Evolutionary conservation across 2,888 invertebrate species (phyloP).

Genomic region (Heliconius aoede): DNA sequence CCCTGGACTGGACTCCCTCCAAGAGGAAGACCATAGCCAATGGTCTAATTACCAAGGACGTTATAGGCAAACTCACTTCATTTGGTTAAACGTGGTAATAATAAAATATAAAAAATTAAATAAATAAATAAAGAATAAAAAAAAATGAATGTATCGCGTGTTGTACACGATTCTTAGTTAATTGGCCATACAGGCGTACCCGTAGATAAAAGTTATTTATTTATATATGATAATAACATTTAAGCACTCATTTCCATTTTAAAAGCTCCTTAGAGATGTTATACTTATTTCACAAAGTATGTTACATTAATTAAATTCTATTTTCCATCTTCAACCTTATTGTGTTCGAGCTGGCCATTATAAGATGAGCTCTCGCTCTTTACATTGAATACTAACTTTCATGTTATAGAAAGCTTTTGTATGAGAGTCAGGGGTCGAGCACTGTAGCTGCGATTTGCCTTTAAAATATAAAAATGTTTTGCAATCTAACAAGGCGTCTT

Average conservation of each 20-base stretch:
- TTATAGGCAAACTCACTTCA: too few species aligned
- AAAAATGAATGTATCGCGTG: too few species aligned
- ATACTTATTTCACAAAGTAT: slow-evolving; percentile 37
- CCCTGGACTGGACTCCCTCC: too few species aligned
- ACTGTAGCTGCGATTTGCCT: slow-evolving; percentile 37
- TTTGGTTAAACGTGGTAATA: too few species aligned
- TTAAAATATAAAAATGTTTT: slow-evolving; percentile 47
- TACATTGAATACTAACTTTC: slow-evolving; percentile 33
- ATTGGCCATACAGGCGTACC: too few species aligned
- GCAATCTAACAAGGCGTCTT: slow-evolving; percentile 37
- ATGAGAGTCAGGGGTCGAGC: slow-evolving; percentile 37
- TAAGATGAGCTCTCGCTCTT: slow-evolving; percentile 41
- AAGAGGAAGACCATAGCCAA: too few species aligned
- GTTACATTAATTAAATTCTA: slow-evolving; percentile 47
- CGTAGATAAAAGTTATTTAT: too few species aligned
- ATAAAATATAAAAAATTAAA: too few species aligned
- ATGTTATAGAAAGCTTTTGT: slow-evolving; percentile 32
- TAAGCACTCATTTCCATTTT: background rate
- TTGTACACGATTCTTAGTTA: too few species aligned
- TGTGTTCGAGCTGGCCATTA: slow-evolving; percentile 26
- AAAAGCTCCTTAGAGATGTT: slow-evolving; percentile 3
- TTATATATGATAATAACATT: slow-evolving; percentile 1
- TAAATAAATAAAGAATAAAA: too few species aligned
- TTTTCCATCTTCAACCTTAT: slow-evolving; percentile 40
- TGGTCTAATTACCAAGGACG: too few species aligned